Base-by-base conservation (phyloP, 2,113 vertebrate genomes). In the Dunckerocampus dactyliophorus region DNA sequence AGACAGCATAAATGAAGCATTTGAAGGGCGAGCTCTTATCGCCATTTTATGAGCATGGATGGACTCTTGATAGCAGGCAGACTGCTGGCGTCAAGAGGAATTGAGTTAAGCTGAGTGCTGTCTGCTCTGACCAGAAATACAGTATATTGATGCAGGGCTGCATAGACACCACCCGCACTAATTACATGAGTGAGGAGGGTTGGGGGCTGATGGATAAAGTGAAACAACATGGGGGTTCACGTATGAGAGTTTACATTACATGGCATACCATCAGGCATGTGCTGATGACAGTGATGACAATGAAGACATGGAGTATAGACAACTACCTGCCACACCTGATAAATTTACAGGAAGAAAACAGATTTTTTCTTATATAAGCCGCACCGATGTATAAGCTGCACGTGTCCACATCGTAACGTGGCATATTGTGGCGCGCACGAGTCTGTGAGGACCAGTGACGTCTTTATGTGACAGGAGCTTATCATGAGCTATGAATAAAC, bases 61-160 rank as follows among this genome's bases (percentile, higher is more conserved):
- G 59, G 67, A 59, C 71, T 77, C 70, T 69, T 78, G 75, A 83
- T 65, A 74, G 67, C 24, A 71, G 62, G 62, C 75, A 86, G 81
- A 75, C 69, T 74, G 70, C 75, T 81, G 87, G 81, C 82, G 81
- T 81, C 81, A 75, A 62, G 47, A 52, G 69, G 73, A 84, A 82
- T 82, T 50, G 65, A 85, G 72, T 82, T 80, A 72, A 81, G 82
- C 84, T 86, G 82, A 88, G 74, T 81, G 76, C 76, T 78, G 82
- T 85, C 84, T 88, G 84, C 72, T 72, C 31, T 42, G 65, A 59
- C 62, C 59, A 64, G 76, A 69, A 74, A 65, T 75, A 28, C 24
- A 28, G 24, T 28, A 73, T 63, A 67, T 60, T 19, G 17, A 73
- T 70, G 61, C 59, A 64, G 39, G 50, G 55, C 56, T 64, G 42